phyloP scores from a whole-genome alignment of 1,140 invertebrate species.

The Sweltsa coloradensis region DNA sequence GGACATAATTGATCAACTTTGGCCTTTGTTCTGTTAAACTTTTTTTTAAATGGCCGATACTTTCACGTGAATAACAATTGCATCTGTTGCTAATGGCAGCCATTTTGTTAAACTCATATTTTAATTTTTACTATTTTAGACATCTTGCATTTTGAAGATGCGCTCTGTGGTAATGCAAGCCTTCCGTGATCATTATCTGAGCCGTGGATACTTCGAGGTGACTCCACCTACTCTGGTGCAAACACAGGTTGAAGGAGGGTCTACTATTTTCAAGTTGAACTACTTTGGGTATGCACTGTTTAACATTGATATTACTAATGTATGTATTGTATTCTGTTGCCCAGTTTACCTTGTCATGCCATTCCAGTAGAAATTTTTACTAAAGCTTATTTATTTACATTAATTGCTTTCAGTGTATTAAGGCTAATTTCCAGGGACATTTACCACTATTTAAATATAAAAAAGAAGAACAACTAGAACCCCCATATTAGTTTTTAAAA shows the following conservation, averaged over 20 bases:
- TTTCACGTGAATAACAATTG: too few relatives aligned
- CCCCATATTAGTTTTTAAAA: too few relatives aligned
- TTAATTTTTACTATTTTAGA: slow-evolving; percentile 35
- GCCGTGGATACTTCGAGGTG: slow-evolving; percentile 81
- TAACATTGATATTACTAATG: slow-evolving; percentile 9
- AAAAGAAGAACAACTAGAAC: too few relatives aligned
- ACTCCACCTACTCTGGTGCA: slow-evolving; percentile 95
- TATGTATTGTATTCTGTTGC: too few relatives aligned
- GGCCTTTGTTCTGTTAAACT: too few relatives aligned
- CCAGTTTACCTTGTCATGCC: too few relatives aligned
- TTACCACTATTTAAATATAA: background rate
- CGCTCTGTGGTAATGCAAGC: slow-evolving; percentile 79
- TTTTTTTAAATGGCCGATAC: too few relatives aligned
- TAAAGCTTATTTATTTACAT: background rate
- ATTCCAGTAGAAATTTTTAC: too few relatives aligned
- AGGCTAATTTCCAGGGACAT: background rate
- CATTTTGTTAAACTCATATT: too few relatives aligned
- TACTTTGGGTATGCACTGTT: slow-evolving; percentile 70
- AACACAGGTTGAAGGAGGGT: slow-evolving; percentile 94
- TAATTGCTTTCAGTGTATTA: background rate
- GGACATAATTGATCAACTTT: too few relatives aligned
- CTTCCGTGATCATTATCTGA: slow-evolving; percentile 84
- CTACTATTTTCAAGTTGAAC: slow-evolving; percentile 91
- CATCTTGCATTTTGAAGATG: slow-evolving; percentile 81
- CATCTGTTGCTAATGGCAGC: too few relatives aligned